phyloP scores from a whole-genome alignment of 2,113 vertebrate species.

The human (Homo sapiens) region DNA sequence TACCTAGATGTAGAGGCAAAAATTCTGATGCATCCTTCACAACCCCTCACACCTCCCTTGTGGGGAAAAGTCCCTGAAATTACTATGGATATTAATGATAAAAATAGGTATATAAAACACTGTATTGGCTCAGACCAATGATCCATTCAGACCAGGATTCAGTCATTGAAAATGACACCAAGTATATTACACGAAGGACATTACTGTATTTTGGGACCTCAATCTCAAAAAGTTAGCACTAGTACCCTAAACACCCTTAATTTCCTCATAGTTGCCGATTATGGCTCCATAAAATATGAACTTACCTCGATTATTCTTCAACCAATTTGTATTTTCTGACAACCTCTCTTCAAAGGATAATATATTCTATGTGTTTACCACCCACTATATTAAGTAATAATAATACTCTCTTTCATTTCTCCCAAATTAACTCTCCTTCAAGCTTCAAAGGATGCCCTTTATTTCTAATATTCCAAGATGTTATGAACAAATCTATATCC shows the following conservation, averaged over 20 bases:
- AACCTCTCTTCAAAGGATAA: slow-evolving; percentile 7
- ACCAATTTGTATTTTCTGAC: slow-evolving; percentile 52
- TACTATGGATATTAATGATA: not conserved
- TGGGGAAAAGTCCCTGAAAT: not conserved
- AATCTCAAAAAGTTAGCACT: slow-evolving; percentile 29
- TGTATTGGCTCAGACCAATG: slow-evolving; percentile 2
- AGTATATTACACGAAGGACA: slow-evolving; percentile 14
- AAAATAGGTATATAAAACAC: not conserved
- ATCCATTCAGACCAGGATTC: slow-evolving; percentile 30
- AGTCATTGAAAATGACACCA: slow-evolving; percentile 34
- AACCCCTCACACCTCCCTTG: not conserved
- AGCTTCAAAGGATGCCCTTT: slow-evolving; percentile 24
- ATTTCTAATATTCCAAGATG: slow-evolving; percentile 1
- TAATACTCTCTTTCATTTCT: not conserved
- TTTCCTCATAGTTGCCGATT: not conserved
- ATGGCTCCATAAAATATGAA: slow-evolving; percentile 53
- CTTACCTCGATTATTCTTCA: slow-evolving; percentile 47
- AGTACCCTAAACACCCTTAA: not conserved
- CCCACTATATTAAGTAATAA: not conserved
- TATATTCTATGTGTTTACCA: slow-evolving; percentile 44
- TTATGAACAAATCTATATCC: not conserved
- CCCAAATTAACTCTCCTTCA: slow-evolving; percentile 56
- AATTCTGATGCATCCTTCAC: not conserved
- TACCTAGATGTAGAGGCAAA: not conserved
- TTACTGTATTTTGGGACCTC: slow-evolving; percentile 31